A percentile compares a stretch with the other conserved stretches of the same genome.
Evolutionary conservation across 1,140 invertebrate species (phyloP).

Genomic region (Caenorhabditis latens): DNA sequence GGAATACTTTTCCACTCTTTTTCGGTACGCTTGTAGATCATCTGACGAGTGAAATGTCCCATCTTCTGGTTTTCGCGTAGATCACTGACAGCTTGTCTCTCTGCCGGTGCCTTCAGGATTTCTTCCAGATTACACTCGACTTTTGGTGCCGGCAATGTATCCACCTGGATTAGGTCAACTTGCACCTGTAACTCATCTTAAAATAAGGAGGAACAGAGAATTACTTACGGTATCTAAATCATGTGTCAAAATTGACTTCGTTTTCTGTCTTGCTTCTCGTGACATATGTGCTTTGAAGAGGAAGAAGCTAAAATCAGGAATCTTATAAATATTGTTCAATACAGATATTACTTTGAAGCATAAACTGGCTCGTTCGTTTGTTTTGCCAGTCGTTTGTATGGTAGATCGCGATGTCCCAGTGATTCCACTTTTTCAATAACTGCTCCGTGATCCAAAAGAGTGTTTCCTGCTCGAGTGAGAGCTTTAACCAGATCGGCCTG

Average conservation of each 20-base stretch:
- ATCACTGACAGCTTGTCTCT: slow-evolving; percentile 70
- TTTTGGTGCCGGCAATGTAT: slow-evolving; percentile 17
- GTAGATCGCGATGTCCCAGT: slow-evolving; percentile 74
- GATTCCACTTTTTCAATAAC: slow-evolving; percentile 74
- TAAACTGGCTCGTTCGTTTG: slow-evolving; percentile 72
- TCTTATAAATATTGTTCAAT: slow-evolving; percentile 34
- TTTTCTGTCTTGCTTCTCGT: slow-evolving; percentile 59
- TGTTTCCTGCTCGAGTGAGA: slow-evolving; percentile 70
- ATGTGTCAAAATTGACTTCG: slow-evolving; percentile 68
- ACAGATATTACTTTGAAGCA: slow-evolving; percentile 71
- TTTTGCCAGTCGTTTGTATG: slow-evolving; percentile 69
- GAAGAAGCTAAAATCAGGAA: slow-evolving; percentile 71
- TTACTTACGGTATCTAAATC: slow-evolving; percentile 72
- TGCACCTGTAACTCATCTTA: slow-evolving; percentile 67
- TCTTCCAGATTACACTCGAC: slow-evolving; percentile 73
- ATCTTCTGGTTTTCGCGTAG: slow-evolving; percentile 73
- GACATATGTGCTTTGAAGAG: slow-evolving; percentile 73
- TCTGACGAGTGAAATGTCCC: slow-evolving; percentile 73
- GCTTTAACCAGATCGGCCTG: slow-evolving; percentile 72
- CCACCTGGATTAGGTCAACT: slow-evolving; percentile 61
- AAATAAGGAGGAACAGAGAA: neutral
- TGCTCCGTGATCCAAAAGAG: slow-evolving; percentile 73
- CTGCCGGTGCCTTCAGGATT: slow-evolving; percentile 72
- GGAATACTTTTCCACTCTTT: slow-evolving; percentile 74
- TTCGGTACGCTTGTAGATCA: slow-evolving; percentile 75